Evolutionary conservation across 2,888 invertebrate genomes (phyloP).

Genomic region (Germaria angustata): DNA sequence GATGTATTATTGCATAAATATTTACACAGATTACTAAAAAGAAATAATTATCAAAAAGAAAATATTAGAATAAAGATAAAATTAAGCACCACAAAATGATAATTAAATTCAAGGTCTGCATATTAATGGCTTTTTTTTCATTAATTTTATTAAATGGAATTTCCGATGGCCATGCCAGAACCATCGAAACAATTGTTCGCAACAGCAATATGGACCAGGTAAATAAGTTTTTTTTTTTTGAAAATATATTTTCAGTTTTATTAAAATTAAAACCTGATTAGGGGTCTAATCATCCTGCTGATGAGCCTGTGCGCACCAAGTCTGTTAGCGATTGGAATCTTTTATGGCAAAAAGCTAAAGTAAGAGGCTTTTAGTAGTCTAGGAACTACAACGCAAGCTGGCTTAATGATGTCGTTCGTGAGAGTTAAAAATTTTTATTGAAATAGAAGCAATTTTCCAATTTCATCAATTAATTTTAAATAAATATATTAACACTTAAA

Average conservation of each 20-base stretch:
- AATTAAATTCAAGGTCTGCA: slow-evolving; percentile 47
- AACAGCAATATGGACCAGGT: slow-evolving; percentile 14
- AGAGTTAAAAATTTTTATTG: too few species aligned
- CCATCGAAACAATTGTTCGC: slow-evolving; percentile 11
- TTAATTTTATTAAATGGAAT: slow-evolving; percentile 34
- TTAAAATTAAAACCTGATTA: too few species aligned
- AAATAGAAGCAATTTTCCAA: too few species aligned
- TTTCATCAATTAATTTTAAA: too few species aligned
- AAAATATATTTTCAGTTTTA: not conserved
- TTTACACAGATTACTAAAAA: slow-evolving; percentile 9
- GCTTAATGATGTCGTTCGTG: not conserved
- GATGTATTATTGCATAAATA: not conserved
- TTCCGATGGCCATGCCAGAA: slow-evolving; percentile 18
- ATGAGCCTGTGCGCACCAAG: slow-evolving; percentile 15
- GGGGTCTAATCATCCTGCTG: not conserved
- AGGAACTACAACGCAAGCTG: not conserved
- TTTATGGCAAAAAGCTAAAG: slow-evolving; percentile 47
- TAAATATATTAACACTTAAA: too few species aligned
- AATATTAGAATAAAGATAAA: not conserved
- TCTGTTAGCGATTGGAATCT: slow-evolving; percentile 38
- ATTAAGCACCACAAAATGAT: slow-evolving; percentile 26
- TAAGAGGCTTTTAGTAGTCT: not conserved
- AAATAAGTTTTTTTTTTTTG: not conserved
- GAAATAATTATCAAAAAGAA: not conserved
- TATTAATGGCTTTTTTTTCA: slow-evolving; percentile 45